Percentiles rank a stretch among this genome's conserved stretches.
phyloP scores from a whole-genome alignment of 2,113 vertebrate species.

The Aramus guarauna region DNA sequence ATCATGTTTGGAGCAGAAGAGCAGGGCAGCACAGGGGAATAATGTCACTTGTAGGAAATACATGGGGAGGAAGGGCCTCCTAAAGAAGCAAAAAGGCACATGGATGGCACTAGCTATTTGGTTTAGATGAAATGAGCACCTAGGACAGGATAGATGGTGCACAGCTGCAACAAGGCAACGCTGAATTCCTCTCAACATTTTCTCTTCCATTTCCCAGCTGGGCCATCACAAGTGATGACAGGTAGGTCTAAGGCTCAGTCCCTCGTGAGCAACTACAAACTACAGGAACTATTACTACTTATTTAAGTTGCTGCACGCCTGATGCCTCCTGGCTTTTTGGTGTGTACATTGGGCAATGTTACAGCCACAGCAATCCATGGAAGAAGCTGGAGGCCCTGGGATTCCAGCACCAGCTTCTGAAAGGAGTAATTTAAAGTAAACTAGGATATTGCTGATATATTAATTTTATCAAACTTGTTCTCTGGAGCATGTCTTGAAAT shows the following conservation, averaged over 20 bases:
- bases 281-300: background rate
- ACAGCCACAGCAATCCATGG: background rate
- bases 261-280: background rate
- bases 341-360: background rate
- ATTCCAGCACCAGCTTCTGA: background rate
- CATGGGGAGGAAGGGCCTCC: background rate
- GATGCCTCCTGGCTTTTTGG: background rate
- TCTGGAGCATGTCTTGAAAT: background rate
- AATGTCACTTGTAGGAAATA: background rate
- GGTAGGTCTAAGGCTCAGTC: background rate
- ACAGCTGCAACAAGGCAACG: background rate
- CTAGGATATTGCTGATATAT: background rate
- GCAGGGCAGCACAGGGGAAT: background rate
- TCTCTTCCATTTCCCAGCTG: background rate
- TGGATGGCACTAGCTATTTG: background rate
- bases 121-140: background rate
- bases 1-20: background rate
- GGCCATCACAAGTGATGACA: background rate
- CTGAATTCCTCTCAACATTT: background rate
- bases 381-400: background rate
- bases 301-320: background rate
- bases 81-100: background rate
- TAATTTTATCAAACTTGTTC: background rate
- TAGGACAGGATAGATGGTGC: background rate
- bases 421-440: background rate